Percentiles rank a stretch among this genome's conserved stretches.
Evolutionary conservation across 2,797 vertebrate genomes (phyloP).

Genomic region (Sciurus vulgaris): DNA sequence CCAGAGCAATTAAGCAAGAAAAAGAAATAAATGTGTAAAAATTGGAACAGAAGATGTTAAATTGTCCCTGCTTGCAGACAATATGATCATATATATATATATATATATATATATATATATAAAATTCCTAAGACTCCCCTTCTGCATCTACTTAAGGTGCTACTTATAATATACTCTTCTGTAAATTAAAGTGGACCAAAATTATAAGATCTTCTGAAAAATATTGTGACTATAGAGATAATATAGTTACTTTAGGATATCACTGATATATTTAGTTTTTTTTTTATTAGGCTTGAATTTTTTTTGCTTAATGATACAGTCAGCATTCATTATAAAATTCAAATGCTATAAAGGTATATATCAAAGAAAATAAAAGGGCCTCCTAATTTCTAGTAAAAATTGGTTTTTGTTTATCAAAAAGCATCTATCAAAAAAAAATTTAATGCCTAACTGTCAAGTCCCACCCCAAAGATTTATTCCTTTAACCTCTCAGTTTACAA

Average conservation of each 20-base stretch:
- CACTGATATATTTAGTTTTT: not conserved
- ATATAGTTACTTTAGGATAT: not conserved
- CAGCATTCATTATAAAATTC: not conserved
- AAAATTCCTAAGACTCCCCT: not conserved
- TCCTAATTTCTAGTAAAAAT: not conserved
- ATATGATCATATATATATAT: not conserved
- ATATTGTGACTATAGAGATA: not conserved
- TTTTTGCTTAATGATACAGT: not conserved
- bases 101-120: not conserved
- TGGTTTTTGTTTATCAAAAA: not conserved
- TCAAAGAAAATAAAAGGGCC: not conserved
- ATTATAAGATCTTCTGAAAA: constrained; percentile 8
- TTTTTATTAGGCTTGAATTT: not conserved
- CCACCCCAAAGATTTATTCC: not conserved
- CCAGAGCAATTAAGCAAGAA: not conserved
- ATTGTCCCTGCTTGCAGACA: not conserved
- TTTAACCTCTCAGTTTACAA: not conserved
- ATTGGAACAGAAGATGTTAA: not conserved
- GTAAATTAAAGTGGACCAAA: not conserved
- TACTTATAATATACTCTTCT: not conserved
- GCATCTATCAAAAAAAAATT: not conserved
- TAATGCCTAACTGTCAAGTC: not conserved
- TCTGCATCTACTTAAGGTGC: not conserved
- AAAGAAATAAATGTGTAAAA: not conserved
- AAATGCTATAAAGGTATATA: not conserved